A percentile compares a stretch with the other conserved stretches of the same genome.
phyloP scores from a whole-genome alignment of 1,140 invertebrate species.

The Ephestia elutella region DNA sequence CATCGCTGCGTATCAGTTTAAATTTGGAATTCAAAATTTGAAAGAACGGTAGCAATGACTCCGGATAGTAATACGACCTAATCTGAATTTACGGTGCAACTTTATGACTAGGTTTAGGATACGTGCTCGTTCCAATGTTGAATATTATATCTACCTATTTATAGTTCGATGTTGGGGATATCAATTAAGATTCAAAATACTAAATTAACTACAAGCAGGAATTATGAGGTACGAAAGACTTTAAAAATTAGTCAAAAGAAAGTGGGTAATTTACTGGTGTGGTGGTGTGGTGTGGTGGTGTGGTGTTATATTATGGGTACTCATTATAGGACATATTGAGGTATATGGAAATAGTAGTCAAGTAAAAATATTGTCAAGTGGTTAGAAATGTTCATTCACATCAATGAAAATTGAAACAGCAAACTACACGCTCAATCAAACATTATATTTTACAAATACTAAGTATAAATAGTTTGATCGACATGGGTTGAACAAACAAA shows the following conservation, averaged over 20 bases:
- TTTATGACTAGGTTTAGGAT: conserved; percentile 4
- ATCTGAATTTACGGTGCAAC: not conserved
- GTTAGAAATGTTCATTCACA: no score
- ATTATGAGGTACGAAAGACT: no score
- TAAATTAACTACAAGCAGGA: no score
- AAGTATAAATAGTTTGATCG: conserved; percentile 16
- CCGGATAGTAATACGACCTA: not conserved
- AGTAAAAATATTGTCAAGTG: no score
- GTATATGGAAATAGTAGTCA: no score
- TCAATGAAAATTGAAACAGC: not conserved
- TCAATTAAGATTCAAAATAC: no score
- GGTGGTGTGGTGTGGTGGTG: no score
- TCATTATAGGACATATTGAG: no score
- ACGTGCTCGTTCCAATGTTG: not conserved
- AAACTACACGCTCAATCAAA: not conserved
- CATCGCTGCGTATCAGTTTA: conserved; percentile 55
- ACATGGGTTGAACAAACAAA: conserved; percentile 25
- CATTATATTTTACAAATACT: conserved; percentile 5
- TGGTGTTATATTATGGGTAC: no score
- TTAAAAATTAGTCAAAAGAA: no score
- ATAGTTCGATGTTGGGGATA: no score
- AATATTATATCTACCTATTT: not conserved
- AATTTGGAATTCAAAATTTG: conserved; percentile 51
- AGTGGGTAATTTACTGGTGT: no score
- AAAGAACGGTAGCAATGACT: conserved; percentile 28